These are phyloP conservation scores for Nyctalus aviator DNA, from an alignment of 2,797 vertebrate species.

Conservation along the genomic window DNA sequence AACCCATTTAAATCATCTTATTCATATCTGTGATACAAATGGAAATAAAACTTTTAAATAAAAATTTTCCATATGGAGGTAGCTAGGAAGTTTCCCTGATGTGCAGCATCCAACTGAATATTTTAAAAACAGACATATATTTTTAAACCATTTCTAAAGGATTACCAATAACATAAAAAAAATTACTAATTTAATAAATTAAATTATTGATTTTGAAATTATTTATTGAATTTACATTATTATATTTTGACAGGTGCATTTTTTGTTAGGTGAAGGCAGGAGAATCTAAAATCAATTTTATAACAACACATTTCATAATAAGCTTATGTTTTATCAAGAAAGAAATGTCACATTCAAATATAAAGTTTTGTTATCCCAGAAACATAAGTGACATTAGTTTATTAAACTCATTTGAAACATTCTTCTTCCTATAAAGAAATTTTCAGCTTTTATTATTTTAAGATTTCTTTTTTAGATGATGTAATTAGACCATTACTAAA, in stretches of 20 bases:
- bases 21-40: constrained; percentile 26
- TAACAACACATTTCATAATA: constrained; percentile 41
- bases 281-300: constrained; percentile 54
- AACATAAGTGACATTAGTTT: background rate
- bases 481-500: constrained; percentile 44
- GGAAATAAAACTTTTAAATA: constrained; percentile 28
- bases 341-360: constrained; percentile 1
- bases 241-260: constrained; percentile 29
- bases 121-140: constrained; percentile 36
- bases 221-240: constrained; percentile 38
- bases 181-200: background rate
- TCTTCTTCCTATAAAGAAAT: background rate
- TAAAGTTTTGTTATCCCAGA: background rate
- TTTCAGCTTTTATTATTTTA: constrained; percentile 47
- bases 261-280: background rate
- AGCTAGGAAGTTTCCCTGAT: background rate
- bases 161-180: background rate
- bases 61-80: background rate
- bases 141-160: constrained; percentile 60
- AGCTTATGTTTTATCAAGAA: constrained; percentile 27
- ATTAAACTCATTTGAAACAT: constrained; percentile 51
- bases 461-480: constrained; percentile 57
- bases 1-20: constrained; percentile 55
- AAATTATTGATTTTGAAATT: constrained; percentile 18
- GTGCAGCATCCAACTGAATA: constrained; percentile 18